Conservation (phyloP, 2,888 invertebrate species). For the Protophormia terraenovae region DNA sequence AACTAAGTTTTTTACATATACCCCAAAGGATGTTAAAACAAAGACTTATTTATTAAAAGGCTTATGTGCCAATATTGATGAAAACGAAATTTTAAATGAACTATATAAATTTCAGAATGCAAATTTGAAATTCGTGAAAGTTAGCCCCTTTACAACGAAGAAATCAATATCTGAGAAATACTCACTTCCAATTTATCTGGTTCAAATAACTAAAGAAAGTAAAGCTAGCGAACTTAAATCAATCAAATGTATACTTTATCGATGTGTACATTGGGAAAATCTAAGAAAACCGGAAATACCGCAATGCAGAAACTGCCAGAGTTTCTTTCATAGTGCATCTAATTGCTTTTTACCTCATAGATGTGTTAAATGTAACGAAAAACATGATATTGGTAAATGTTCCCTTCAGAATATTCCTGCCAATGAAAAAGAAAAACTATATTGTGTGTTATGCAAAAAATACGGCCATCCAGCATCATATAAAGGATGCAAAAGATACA, state of each 20-base stretch:
- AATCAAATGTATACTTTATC: not conserved
- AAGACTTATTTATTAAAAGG: not conserved
- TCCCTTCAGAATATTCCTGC: not conserved
- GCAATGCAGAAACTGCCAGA: slow-evolving; percentile 3
- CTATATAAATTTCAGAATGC: not conserved
- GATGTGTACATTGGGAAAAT: not conserved
- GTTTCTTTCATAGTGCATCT: not conserved
- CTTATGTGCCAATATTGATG: not conserved
- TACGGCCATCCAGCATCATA: too few species aligned
- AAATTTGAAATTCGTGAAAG: not conserved
- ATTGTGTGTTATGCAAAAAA: not conserved
- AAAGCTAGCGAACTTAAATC: not conserved
- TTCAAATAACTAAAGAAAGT: not conserved
- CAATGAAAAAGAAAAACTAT: not conserved
- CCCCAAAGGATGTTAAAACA: not conserved
- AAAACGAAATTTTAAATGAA: not conserved
- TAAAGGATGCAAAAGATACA: too few species aligned
- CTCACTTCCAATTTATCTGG: not conserved
- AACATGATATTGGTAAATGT: not conserved
- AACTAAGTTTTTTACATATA: not conserved
- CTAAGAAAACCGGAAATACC: slow-evolving; percentile 3
- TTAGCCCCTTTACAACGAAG: not conserved
- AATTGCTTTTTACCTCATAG: not conserved
- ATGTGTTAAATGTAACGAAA: not conserved
- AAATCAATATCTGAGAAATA: not conserved